Percentiles rank a stretch among this genome's conserved stretches.
Conservation (phyloP, 2,888 invertebrate genomes). For the Meiosimyza decipiens region DNA sequence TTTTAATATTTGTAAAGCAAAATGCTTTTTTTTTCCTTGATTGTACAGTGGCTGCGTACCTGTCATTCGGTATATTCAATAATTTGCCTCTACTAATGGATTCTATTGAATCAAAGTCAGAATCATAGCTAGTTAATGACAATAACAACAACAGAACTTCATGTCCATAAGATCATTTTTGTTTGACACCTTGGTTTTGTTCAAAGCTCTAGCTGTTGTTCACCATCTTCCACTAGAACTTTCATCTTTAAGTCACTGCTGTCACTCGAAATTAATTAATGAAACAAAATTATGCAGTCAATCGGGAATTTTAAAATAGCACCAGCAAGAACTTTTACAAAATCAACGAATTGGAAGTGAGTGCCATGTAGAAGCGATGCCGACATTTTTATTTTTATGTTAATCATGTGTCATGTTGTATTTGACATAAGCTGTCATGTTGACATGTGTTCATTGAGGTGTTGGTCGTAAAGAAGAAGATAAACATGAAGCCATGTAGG, state of each 20-base stretch:
- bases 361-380: background rate
- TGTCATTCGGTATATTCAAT: too few species aligned
- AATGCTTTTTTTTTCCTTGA: too few species aligned
- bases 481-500: too few species aligned
- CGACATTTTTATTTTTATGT: constrained; percentile 20
- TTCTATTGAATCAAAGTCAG: too few species aligned
- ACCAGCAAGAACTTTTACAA: background rate
- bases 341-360: background rate
- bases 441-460: constrained; percentile 21
- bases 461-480: background rate
- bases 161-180: too few species aligned
- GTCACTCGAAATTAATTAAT: constrained; percentile 15
- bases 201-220: background rate
- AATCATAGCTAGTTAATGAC: too few species aligned
- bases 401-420: constrained; percentile 36
- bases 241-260: background rate
- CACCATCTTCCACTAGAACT: too few species aligned
- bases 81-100: too few species aligned
- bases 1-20: too few species aligned
- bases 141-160: too few species aligned
- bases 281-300: background rate
- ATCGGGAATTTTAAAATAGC: background rate
- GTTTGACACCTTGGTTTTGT: background rate
- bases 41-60: too few species aligned
- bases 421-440: constrained; percentile 38